Percentiles rank a stretch among this genome's conserved stretches.
These are phyloP conservation scores for Pachyramphus minor DNA, from an alignment of 2,113 vertebrate genomes.

Conservation along the genomic window DNA sequence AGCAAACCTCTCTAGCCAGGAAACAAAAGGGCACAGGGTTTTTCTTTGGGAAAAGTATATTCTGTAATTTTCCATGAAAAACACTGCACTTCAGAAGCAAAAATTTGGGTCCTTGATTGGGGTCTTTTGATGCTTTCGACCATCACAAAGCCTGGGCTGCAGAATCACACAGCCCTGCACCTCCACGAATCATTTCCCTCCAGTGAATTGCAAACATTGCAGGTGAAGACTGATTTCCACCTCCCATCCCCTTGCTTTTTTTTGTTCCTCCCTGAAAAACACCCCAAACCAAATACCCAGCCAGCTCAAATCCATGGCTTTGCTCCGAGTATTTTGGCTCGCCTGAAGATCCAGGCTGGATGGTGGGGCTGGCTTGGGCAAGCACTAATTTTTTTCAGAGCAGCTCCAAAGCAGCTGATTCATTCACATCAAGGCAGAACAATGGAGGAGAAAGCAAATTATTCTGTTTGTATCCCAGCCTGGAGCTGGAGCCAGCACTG, in stretches of 20 bases:
- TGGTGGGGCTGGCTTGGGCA: neutral
- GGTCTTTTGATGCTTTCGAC: neutral
- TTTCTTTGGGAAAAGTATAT: neutral
- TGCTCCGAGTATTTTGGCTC: neutral
- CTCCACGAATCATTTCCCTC: accelerated
- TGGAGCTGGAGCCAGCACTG: neutral
- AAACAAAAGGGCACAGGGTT: neutral
- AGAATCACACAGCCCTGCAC: accelerated
- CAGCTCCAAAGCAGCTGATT: neutral
- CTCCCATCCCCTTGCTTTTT: too few relatives aligned
- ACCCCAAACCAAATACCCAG: neutral
- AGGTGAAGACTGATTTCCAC: neutral
- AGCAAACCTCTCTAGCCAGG: neutral
- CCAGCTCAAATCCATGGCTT: neutral
- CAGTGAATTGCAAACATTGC: neutral
- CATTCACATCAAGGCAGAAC: neutral
- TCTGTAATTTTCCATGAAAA: neutral
- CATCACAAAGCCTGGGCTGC: neutral
- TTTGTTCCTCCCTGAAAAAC: neutral
- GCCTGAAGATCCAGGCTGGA: neutral
- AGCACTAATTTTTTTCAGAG: neutral
- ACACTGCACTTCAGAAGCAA: neutral
- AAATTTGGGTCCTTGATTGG: neutral
- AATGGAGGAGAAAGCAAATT: neutral
- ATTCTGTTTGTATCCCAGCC: neutral